Evolutionary conservation across 2,888 invertebrate genomes (phyloP).

Genomic region (Eumacrocentrus americanus): DNA sequence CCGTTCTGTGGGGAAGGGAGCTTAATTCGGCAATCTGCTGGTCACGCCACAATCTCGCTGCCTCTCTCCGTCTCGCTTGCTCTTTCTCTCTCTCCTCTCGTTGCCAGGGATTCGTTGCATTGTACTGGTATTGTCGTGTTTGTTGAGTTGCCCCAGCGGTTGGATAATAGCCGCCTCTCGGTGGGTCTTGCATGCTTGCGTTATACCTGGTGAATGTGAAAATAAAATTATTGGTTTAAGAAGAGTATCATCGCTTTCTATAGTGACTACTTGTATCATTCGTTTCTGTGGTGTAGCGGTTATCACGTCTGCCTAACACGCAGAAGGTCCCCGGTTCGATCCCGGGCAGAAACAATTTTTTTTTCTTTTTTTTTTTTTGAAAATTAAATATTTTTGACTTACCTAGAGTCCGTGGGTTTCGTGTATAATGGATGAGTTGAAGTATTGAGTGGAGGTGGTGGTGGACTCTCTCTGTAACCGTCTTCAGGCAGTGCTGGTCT

Average conservation of each 20-base stretch:
- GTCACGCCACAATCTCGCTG: constrained; percentile 81
- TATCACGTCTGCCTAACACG: constrained; percentile 83
- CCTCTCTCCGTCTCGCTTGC: constrained; percentile 74
- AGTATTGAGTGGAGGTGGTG: constrained; percentile 74
- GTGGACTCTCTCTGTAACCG: constrained; percentile 59
- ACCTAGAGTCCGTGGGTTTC: constrained; percentile 55
- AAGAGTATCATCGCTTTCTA: no score
- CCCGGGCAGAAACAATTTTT: constrained; percentile 51
- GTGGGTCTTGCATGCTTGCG: constrained; percentile 76
- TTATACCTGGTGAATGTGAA: constrained; percentile 63
- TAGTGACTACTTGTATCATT: no score
- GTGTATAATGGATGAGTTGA: constrained; percentile 73
- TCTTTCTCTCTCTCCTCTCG: constrained; percentile 90
- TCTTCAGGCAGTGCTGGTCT: constrained; percentile 60
- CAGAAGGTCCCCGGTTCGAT: constrained; percentile 65
- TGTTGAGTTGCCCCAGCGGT: constrained; percentile 52
- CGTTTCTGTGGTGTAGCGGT: constrained; percentile 79
- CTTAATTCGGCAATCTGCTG: constrained; percentile 85
- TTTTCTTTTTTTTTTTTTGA: no score
- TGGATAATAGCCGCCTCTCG: constrained; percentile 75
- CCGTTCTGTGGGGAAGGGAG: constrained; percentile 70
- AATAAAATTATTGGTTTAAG: background rate
- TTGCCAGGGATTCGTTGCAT: constrained; percentile 84
- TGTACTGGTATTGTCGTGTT: constrained; percentile 61
- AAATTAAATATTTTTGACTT: no score